Conservation (phyloP, 2,888 invertebrate species). For the Sussaba pulchella region DNA sequence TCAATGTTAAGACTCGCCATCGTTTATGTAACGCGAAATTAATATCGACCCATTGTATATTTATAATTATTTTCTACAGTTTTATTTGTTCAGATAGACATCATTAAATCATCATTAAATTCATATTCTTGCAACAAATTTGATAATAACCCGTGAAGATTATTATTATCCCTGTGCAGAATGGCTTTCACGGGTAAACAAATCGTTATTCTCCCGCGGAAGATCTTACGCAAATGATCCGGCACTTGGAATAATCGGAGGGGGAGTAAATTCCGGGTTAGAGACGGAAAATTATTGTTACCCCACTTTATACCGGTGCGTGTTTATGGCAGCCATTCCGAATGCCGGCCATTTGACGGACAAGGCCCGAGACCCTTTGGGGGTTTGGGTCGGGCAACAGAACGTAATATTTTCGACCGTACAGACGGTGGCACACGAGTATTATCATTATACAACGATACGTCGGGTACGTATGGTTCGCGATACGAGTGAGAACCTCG, state of each 20-base stretch:
- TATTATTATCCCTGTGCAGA: no score
- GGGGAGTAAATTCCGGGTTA: neutral
- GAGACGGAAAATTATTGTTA: conserved; percentile 10
- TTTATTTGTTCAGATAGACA: neutral
- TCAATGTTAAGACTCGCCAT: neutral
- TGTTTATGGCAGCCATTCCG: neutral
- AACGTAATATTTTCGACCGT: conserved; percentile 21
- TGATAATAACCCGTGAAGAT: no score
- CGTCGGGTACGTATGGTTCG: conserved; percentile 20
- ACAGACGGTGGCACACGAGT: no score
- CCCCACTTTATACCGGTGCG: conserved; percentile 5
- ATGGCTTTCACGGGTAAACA: neutral
- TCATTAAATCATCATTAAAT: no score
- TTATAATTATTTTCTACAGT: no score
- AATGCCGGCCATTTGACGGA: neutral
- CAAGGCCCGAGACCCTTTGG: conserved; percentile 11
- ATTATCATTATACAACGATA: conserved; percentile 15
- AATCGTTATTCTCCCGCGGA: no score
- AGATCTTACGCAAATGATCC: neutral
- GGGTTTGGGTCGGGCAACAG: conserved; percentile 24
- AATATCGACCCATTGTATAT: neutral
- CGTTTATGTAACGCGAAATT: neutral
- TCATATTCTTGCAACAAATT: neutral
- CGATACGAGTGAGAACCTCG: conserved; percentile 42
- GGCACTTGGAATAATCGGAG: conserved; percentile 2